Percentiles rank a stretch among this genome's conserved stretches.
Conservation (phyloP, 2,888 invertebrate genomes). For the Isoperla grammatica region DNA sequence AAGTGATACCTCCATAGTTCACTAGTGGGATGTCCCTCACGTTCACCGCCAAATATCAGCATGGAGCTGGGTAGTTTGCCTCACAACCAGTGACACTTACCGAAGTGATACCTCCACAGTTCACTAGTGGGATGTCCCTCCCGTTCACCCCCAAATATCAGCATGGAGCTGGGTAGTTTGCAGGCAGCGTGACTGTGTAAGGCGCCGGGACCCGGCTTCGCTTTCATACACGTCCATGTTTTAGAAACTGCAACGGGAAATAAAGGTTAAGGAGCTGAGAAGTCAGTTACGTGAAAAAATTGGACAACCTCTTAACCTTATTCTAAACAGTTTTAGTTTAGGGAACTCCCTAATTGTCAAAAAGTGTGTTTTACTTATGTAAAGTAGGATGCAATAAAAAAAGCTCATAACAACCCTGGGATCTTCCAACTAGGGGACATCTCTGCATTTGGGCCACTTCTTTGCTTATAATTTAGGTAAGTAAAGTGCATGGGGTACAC, state of each 20-base stretch:
- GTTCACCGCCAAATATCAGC: slow-evolving; percentile 75
- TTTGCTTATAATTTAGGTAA: no score
- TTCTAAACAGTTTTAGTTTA: no score
- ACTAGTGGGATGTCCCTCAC: slow-evolving; percentile 61
- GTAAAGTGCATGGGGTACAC: no score
- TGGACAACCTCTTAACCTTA: no score
- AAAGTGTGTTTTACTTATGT: no score
- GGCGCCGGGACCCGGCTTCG: slow-evolving; percentile 60
- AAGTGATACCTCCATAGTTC: slow-evolving; percentile 82
- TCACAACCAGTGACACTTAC: slow-evolving; percentile 50
- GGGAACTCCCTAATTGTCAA: no score
- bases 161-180: slow-evolving; percentile 67
- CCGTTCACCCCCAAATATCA: slow-evolving; percentile 74
- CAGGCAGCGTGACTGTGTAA: slow-evolving; percentile 75
- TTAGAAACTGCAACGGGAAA: slow-evolving; percentile 52
- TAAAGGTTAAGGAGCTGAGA: no score
- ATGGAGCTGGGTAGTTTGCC: slow-evolving; percentile 66
- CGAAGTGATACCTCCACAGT: slow-evolving; percentile 78
- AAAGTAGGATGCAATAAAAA: no score
- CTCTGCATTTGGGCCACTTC: no score
- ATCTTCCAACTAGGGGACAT: no score
- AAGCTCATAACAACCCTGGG: no score
- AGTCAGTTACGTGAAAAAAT: no score
- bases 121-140: slow-evolving; percentile 66
- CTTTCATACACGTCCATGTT: slow-evolving; percentile 59